Evolutionary conservation across 2,888 invertebrate species (phyloP), one percentile per base, ranked within the genome.

Genomic region (Lamproptera curius): DNA sequence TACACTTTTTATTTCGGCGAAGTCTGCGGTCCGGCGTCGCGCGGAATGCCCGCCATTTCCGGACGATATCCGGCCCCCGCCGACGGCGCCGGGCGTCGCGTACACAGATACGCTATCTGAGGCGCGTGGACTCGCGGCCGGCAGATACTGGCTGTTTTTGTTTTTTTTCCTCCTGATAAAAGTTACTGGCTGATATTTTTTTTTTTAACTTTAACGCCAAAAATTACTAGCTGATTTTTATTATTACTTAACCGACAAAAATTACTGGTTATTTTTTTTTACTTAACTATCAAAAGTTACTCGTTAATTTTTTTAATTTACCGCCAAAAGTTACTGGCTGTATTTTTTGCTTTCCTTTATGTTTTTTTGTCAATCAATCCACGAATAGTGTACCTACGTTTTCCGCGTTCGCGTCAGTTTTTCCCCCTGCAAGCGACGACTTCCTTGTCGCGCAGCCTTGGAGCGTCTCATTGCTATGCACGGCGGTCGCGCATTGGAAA

Each of bases 11-110:
- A n/a, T 77, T 78, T 75, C 68, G 73, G 67, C 62, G 65, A 67
- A 73, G 74, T 67, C 64, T 66, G 52, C 54, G 48, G 53, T 55
- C 54, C 74, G 72, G 73, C 77, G 82, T 75, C 81, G 76, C 69
- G 76, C 70, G 84, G 87, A 78, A 87, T 87, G 85, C 73, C 58
- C 63, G 81, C 81, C 76, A 87, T 87, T 86, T 87, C 87, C 87
- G 85, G 86, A 84, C 77, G 73, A 75, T 82, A 76, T 87, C 87
- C 87, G 87, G 80, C 73, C 65, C 66, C 62, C 68, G 73, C 61
- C 62, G 65, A 77, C 68, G 73, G 62, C 62, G 65, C 78, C 71
- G 63, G 63, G 60, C 63, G 63, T 58, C 62, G 62, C 66, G 62
- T 64, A 65, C 73, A 62, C 58, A 75, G 75, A 78, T 77, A 75